These are phyloP conservation scores for Rhizomys pruinosus DNA, from an alignment of 2,113 vertebrate species.

Conservation along the genomic window DNA sequence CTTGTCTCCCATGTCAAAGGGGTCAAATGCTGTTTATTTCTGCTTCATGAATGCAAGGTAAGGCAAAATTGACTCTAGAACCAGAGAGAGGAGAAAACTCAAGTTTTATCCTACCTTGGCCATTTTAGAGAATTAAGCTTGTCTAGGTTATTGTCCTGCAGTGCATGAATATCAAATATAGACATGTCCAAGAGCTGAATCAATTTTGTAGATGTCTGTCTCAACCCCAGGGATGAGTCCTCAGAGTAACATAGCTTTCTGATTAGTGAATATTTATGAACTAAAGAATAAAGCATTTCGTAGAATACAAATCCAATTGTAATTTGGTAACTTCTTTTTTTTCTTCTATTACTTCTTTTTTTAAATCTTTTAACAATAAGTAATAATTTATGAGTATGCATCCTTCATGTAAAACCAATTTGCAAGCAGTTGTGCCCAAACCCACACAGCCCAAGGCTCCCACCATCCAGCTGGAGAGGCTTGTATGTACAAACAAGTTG, in stretches of 20 bases:
- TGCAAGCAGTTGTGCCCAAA: no score
- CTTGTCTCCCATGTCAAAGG: background rate
- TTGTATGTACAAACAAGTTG: no score
- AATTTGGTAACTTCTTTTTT: background rate
- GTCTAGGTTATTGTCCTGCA: background rate
- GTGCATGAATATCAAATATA: background rate
- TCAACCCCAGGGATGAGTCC: background rate
- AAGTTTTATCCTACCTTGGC: background rate
- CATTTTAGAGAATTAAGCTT: background rate
- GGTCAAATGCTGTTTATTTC: background rate
- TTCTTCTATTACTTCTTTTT: no score
- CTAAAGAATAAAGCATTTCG: background rate
- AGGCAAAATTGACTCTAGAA: background rate
- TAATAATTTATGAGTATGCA: no score
- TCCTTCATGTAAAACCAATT: no score
- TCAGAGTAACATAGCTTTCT: background rate
- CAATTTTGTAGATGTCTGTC: constrained; percentile 14
- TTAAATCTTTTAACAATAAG: no score
- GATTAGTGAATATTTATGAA: constrained; percentile 23
- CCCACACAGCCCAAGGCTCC: no score
- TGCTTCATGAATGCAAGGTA: background rate
- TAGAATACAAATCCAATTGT: constrained; percentile 9
- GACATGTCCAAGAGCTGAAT: background rate
- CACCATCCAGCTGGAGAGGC: no score
- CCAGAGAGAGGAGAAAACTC: background rate